A percentile compares a stretch with the other conserved stretches of the same genome.
Conservation (phyloP, 2,113 vertebrate genomes). For the Natator depressus region DNA sequence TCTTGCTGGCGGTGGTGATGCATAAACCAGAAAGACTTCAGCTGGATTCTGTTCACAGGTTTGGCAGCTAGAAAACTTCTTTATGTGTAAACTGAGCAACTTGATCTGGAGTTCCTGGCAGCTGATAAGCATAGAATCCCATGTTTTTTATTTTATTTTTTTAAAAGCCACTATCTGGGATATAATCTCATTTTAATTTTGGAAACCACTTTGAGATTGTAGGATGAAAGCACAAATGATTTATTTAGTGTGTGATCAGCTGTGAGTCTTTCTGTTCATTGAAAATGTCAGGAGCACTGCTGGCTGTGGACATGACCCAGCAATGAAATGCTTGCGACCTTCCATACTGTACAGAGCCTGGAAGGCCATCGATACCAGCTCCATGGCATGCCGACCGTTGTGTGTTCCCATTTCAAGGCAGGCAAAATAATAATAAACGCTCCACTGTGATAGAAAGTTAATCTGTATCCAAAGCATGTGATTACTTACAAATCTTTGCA, state of each 20-base stretch:
- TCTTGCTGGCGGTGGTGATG: background rate
- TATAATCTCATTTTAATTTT: background rate
- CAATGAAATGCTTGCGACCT: accelerated
- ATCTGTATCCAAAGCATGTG: background rate
- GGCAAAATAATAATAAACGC: background rate
- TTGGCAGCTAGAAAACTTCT: background rate
- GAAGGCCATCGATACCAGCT: background rate
- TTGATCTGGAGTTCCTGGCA: background rate
- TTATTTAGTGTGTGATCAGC: background rate
- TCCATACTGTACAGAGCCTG: accelerated
- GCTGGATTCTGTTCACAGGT: background rate
- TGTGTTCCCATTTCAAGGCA: background rate
- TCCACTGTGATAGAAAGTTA: constrained; percentile 14
- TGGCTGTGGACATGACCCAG: background rate
- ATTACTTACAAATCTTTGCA: background rate
- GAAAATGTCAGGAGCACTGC: background rate
- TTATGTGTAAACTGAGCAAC: background rate
- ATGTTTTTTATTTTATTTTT: background rate
- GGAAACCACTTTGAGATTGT: background rate
- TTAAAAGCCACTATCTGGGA: accelerated
- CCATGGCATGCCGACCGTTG: background rate
- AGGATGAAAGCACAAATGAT: background rate
- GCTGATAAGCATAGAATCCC: background rate
- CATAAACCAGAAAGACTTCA: background rate
- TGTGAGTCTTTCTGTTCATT: background rate